These are phyloP conservation scores for Idaea biselata DNA, from an alignment of 2,888 invertebrate genomes.

Conservation along the genomic window DNA sequence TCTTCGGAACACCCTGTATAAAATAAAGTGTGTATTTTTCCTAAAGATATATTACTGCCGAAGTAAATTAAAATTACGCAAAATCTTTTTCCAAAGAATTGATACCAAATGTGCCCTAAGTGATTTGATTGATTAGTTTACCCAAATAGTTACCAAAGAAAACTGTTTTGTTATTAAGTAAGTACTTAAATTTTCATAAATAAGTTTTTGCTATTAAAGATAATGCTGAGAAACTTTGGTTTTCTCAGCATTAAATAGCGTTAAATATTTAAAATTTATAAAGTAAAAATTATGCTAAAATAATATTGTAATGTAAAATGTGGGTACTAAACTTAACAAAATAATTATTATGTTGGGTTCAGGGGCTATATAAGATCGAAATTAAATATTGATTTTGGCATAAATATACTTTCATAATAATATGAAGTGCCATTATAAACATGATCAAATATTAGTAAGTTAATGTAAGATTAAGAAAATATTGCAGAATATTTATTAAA, in stretches of 20 bases:
- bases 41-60: not conserved
- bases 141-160: not conserved
- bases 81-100: not conserved
- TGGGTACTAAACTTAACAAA: not conserved
- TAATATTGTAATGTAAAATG: not conserved
- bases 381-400: too few relatives aligned
- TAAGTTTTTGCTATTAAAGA: too few relatives aligned
- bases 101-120: not conserved
- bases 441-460: slow-evolving; percentile 8
- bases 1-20: too few relatives aligned
- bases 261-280: not conserved
- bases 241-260: not conserved
- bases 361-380: too few relatives aligned
- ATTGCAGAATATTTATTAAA: slow-evolving; percentile 56
- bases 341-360: not conserved
- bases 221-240: too few relatives aligned
- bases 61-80: not conserved
- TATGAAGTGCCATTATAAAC: slow-evolving; percentile 12
- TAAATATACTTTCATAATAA: not conserved
- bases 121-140: not conserved
- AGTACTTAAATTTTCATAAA: too few relatives aligned
- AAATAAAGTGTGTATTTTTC: not conserved
- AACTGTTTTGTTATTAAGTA: too few relatives aligned
- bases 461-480: slow-evolving; percentile 39
- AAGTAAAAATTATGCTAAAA: not conserved